Percentiles rank a stretch among this genome's conserved stretches.
These are phyloP conservation scores for Scelioninae gen. 1 DNA, from an alignment of 2,888 invertebrate genomes.

Conservation along the genomic window DNA sequence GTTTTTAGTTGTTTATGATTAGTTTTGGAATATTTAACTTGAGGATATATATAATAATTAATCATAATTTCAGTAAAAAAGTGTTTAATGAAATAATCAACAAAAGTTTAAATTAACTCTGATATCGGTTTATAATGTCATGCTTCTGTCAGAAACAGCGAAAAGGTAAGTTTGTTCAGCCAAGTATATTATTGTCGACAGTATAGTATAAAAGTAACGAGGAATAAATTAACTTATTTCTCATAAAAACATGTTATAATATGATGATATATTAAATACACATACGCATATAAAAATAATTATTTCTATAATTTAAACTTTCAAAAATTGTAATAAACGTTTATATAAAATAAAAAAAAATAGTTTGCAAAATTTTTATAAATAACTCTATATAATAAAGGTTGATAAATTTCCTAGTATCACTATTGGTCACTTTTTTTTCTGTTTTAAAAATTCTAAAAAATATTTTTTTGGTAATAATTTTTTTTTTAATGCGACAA, in stretches of 20 bases:
- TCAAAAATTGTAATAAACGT: background rate
- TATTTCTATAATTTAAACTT: background rate
- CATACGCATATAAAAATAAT: background rate
- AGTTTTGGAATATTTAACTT: no score
- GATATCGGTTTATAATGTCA: slow-evolving; percentile 23
- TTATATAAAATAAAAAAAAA: background rate
- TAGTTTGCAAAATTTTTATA: background rate
- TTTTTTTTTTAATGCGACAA: slow-evolving; percentile 1
- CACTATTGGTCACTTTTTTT: no score
- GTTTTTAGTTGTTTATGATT: no score
- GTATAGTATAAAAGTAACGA: slow-evolving; percentile 20
- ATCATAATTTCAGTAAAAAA: slow-evolving; percentile 2
- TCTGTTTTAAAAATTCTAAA: no score
- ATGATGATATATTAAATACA: background rate
- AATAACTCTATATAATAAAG: no score
- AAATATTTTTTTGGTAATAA: background rate
- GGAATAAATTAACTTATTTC: slow-evolving; percentile 31
- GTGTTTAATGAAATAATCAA: slow-evolving; percentile 27
- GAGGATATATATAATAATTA: slow-evolving; percentile 23
- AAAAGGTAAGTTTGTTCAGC: slow-evolving; percentile 53
- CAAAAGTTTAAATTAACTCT: slow-evolving; percentile 45
- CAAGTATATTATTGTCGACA: slow-evolving; percentile 19
- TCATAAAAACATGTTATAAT: slow-evolving; percentile 21
- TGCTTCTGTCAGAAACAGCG: slow-evolving; percentile 40
- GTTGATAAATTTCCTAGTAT: no score